Conservation (phyloP, 2,797 vertebrate species). For the Rachycentron canadum region DNA sequence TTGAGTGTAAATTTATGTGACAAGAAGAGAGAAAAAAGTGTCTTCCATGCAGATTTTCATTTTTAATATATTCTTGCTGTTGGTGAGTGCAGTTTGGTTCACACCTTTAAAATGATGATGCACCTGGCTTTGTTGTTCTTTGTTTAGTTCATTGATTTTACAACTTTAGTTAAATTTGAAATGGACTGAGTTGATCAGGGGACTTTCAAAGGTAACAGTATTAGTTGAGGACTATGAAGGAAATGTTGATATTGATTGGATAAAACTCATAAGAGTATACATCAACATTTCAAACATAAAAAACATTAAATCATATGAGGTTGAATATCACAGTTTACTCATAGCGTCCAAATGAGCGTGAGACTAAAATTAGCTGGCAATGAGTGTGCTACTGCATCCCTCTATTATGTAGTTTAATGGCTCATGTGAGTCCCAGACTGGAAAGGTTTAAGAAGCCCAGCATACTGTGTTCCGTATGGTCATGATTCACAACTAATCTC, state of each 20-base stretch:
- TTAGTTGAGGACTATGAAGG: conserved; percentile 2
- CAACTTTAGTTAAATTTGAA: not conserved
- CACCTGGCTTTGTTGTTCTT: not conserved
- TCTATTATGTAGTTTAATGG: conserved; percentile 60
- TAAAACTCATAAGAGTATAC: conserved; percentile 1
- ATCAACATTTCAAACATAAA: conserved; percentile 2
- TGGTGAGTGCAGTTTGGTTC: too few relatives aligned
- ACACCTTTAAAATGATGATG: not conserved
- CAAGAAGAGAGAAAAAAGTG: not conserved
- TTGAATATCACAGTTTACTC: conserved; percentile 6
- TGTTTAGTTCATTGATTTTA: not conserved
- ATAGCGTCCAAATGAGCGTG: not conserved
- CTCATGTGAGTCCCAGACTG: conserved; percentile 32
- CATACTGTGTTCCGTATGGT: conserved; percentile 41
- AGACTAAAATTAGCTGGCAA: not conserved
- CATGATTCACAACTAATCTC: conserved; percentile 58
- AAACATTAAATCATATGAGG: conserved; percentile 8
- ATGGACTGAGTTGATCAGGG: not conserved
- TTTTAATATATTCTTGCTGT: too few relatives aligned
- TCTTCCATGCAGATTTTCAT: too few relatives aligned
- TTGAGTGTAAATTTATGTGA: not conserved
- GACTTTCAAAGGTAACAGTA: too few relatives aligned
- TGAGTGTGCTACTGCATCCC: conserved; percentile 7
- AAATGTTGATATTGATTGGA: not conserved
- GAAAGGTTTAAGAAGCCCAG: conserved; percentile 25